Evolutionary conservation across 2,113 vertebrate species (phyloP).

Genomic region (Odocoileus virginianus): DNA sequence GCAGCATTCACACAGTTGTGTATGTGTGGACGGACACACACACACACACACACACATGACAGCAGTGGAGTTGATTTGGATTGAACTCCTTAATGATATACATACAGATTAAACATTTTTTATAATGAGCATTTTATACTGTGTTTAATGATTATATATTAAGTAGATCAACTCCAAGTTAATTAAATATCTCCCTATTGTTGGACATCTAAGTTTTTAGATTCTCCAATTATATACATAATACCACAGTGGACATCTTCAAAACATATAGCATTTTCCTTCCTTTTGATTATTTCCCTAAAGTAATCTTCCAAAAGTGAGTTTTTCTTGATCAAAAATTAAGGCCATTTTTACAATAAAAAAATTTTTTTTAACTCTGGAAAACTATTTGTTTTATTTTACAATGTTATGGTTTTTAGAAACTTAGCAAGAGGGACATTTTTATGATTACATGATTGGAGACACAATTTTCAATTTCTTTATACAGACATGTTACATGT

Average conservation of each 20-base stretch:
- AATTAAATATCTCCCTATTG: not conserved
- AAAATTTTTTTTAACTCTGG: not conserved
- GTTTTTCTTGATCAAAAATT: not conserved
- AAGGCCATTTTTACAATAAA: not conserved
- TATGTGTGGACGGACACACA: not conserved
- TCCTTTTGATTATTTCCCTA: constrained; percentile 2
- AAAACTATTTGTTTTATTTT: not conserved
- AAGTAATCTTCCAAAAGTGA: not conserved
- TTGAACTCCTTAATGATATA: not conserved
- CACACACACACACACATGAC: not conserved
- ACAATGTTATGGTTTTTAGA: not conserved
- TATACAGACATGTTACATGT: not conserved
- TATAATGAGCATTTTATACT: not conserved
- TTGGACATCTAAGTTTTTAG: not conserved
- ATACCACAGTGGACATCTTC: constrained; percentile 12
- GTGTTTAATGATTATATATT: not conserved
- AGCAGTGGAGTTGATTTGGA: not conserved
- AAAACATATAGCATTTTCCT: not conserved
- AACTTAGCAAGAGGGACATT: not conserved
- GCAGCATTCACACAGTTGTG: not conserved
- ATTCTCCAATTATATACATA: not conserved
- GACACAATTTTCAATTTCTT: not conserved
- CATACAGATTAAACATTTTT: not conserved
- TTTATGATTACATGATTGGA: not conserved
- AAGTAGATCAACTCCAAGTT: not conserved